phyloP scores from a whole-genome alignment of 2,113 vertebrate species.

The Poicephalus gulielmi region DNA sequence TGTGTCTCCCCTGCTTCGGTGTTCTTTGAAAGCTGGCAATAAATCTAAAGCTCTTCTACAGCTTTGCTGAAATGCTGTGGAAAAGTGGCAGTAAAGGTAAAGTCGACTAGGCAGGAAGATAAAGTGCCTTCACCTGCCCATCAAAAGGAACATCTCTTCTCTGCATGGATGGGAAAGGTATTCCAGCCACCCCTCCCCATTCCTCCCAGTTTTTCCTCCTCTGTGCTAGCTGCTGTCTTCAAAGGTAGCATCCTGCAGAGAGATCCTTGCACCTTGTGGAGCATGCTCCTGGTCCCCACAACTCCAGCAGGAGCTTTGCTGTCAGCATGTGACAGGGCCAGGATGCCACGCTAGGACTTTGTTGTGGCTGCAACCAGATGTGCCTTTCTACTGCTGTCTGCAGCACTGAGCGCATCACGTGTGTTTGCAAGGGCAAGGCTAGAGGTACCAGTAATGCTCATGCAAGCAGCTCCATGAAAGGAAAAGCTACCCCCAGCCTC shows the following conservation, averaged over 20 bases:
- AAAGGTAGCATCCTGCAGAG: background rate
- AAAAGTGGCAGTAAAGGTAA: background rate
- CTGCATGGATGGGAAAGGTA: background rate
- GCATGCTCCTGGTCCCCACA: fast-evolving
- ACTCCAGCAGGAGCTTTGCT: background rate
- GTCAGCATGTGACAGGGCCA: fast-evolving
- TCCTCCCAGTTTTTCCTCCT: background rate
- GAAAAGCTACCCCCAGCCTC: background rate
- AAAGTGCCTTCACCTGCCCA: background rate
- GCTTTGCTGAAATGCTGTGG: background rate
- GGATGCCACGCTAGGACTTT: background rate
- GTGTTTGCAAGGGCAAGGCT: background rate
- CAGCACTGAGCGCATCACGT: fast-evolving
- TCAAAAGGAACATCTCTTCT: background rate
- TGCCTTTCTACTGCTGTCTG: background rate
- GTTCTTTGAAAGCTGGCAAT: background rate
- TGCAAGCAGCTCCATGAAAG: background rate
- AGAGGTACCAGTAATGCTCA: background rate
- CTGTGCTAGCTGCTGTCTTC: background rate
- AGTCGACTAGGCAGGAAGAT: background rate
- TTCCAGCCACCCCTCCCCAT: background rate
- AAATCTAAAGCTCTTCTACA: background rate
- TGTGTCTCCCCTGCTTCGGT: fast-evolving
- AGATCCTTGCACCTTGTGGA: background rate
- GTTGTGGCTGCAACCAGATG: no score